Conservation (phyloP, 2,113 vertebrate genomes). For the Neoarius graeffei region DNA sequence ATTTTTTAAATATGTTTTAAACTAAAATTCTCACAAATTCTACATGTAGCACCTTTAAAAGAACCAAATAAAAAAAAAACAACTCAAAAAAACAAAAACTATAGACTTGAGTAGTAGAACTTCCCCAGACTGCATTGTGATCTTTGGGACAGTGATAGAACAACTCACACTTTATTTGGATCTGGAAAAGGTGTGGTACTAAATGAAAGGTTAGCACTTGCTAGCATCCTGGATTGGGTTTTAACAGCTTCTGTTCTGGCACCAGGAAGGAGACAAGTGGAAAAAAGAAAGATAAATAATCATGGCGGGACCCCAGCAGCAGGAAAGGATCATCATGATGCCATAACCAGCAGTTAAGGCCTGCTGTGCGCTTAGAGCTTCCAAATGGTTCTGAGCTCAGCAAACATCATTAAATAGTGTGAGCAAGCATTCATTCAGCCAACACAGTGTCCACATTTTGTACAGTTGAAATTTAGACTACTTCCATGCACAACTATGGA, state of each 20-base stretch:
- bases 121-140: neutral
- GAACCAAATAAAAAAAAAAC: neutral
- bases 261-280: constrained; percentile 10
- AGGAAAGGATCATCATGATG: constrained; percentile 33
- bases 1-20: too few species aligned
- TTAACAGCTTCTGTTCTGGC: constrained; percentile 40
- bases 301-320: constrained; percentile 24
- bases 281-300: constrained; percentile 42
- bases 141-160: constrained; percentile 18
- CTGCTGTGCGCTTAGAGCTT: constrained; percentile 27
- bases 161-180: neutral
- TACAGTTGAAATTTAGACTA: neutral
- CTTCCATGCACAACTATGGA: neutral
- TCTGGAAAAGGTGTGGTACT: neutral
- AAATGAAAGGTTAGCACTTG: constrained; percentile 40
- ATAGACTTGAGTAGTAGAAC: neutral
- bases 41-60: neutral
- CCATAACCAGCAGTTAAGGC: constrained; percentile 28
- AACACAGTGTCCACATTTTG: neutral
- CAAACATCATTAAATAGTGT: constrained; percentile 28
- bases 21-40: too few species aligned
- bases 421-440: constrained; percentile 7
- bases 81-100: too few species aligned
- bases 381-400: constrained; percentile 30
- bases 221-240: constrained; percentile 17